Evolutionary conservation across 2,113 vertebrate genomes (phyloP).

Genomic region (Oncorhynchus kisutch): DNA sequence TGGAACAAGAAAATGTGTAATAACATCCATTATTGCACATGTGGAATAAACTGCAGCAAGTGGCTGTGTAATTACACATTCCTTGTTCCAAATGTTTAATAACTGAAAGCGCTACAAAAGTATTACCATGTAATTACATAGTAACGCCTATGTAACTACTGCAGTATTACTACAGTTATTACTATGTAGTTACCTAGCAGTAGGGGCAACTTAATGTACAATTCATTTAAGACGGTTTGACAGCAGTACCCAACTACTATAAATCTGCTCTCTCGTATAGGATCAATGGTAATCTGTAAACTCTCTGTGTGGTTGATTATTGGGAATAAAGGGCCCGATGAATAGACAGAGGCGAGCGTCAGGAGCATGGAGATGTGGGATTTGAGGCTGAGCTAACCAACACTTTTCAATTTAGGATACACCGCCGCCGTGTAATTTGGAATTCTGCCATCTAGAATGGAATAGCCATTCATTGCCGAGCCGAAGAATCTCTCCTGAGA

Average conservation of each 20-base stretch:
- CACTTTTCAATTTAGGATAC: constrained; percentile 17
- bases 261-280: neutral
- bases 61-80: too few species aligned
- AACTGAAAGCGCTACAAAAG: too few species aligned
- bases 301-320: constrained; percentile 35
- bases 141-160: too few species aligned
- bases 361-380: neutral
- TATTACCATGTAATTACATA: too few species aligned
- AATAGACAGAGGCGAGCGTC: neutral
- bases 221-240: constrained; percentile 50
- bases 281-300: constrained; percentile 48
- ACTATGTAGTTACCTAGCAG: too few species aligned
- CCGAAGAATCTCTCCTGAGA: neutral
- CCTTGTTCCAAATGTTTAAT: too few species aligned
- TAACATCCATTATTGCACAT: too few species aligned
- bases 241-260: constrained; percentile 39
- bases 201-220: too few species aligned
- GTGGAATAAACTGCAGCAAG: too few species aligned
- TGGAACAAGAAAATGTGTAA: too few species aligned
- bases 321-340: constrained; percentile 21
- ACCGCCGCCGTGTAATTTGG: neutral
- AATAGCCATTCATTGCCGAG: neutral
- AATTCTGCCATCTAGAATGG: neutral
- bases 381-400: constrained; percentile 19
- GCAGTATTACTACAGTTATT: too few species aligned